Evolutionary conservation across 2,888 invertebrate species (phyloP), one percentile per base, ranked within the genome.

Genomic region (Tenodera sinensis): DNA sequence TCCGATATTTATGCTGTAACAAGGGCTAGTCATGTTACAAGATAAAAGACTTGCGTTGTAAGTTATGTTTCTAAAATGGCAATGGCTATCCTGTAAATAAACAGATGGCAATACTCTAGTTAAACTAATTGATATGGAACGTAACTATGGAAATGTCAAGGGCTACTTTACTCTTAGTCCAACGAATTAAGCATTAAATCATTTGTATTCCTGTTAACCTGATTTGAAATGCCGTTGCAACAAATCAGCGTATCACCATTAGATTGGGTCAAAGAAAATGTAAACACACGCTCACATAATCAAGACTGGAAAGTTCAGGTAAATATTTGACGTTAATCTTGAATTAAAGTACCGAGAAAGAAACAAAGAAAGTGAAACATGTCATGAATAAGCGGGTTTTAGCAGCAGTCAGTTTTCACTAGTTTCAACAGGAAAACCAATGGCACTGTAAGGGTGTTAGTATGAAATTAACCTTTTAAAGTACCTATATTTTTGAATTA

Each of bases 181-280:
- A 81, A 81, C 25, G 30, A 87, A 71, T 28, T 71, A 82, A 87
- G 81, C 30, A 28, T n/a, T 42, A 82, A 83, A 83, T 83, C 27
- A 82, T 82, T 27, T 83, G 82, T 87, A 83, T 82, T 83, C 83
- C 42, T 30, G 3, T 42, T 28, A 71, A 25, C 25, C 47, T 20
- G 54, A 71, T 30, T 85, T 89, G 89, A 54, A 83, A 90, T 90
- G 90, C 90, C 90, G 88, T 87, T 90, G 83, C 89, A 90, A 87
- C 90, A 90, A 87, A 90, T 90, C 42, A 90, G 90, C 83, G 90
- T 90, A 54, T 90, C 90, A 7, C 90, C 90, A 28, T 82, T 90
- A 82, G 90, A 89, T 34, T 90, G 90, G 90, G 87, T 83, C 28
- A 90, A 90, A 89, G 90, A 90, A 54, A 88, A 83, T 30, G 27